Evolutionary conservation across 2,888 invertebrate genomes (phyloP).

Genomic region (Clistopyga incitator): DNA sequence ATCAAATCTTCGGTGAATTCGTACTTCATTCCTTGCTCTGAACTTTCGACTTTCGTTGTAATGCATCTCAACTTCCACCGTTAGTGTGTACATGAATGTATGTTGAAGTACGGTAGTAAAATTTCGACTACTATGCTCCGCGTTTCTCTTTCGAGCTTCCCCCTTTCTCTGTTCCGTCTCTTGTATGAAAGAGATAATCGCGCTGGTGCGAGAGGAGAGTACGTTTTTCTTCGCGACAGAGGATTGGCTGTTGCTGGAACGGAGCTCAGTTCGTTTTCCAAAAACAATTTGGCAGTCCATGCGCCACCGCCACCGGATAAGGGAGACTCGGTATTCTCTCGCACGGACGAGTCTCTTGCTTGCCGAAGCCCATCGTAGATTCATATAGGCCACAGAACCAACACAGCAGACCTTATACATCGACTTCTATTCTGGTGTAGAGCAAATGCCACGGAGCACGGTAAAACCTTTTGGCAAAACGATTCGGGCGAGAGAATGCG

Average conservation of each 20-base stretch:
- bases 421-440: conserved; percentile 5
- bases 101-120: not conserved
- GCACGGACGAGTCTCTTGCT: conserved; percentile 27
- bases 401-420: conserved; percentile 24
- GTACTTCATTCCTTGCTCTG: not conserved
- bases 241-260: conserved; percentile 10
- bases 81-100: not conserved
- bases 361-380: conserved; percentile 36
- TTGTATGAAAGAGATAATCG: conserved; percentile 11
- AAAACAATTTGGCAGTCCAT: conserved; percentile 64
- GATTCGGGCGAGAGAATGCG: conserved; percentile 46
- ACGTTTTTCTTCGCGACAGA: conserved; percentile 26
- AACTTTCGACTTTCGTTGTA: not conserved
- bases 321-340: conserved; percentile 11
- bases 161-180: not conserved
- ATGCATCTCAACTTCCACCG: not conserved
- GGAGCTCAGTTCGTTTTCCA: conserved; percentile 51
- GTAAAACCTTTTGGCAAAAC: conserved; percentile 58
- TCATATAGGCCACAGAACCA: conserved; percentile 41
- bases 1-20: not conserved
- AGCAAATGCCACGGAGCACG: not conserved
- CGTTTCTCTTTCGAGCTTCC: conserved; percentile 10
- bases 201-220: conserved; percentile 1
- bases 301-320: conserved; percentile 14
- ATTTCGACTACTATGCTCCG: not conserved